Evolutionary conservation across 1,140 invertebrate species (phyloP), one percentile per base, ranked within the genome.

Genomic region (Calephelis nemesis): DNA sequence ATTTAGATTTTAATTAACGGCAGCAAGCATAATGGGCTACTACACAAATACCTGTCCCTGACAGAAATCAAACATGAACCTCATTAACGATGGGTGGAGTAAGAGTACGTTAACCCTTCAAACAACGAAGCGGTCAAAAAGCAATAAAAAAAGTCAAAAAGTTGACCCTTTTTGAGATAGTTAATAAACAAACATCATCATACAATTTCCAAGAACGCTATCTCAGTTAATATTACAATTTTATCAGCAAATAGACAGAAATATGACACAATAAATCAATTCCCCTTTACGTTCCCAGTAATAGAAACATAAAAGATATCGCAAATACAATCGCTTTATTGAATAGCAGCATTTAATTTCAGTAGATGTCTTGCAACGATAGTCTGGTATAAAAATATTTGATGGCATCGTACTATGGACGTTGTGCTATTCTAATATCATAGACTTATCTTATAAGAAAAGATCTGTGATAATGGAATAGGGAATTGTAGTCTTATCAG

Each of bases 241-340:
- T 52, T 52, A 52, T 52, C 50, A 52, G 50, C 50, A 15, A 54
- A 54, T 54, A 54, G 52, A 54, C 52, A 54, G 52, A 54, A 54
- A 54, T 54, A 54, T 54, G 13, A 54, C 19, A 54, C 52, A 54
- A 54, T 54, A 54, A 54, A 54, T 54, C 52, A 54, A 54, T 54
- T 54, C 52, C 52, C 52, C 52, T 54, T 52, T 19, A 30, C 52
- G 52, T 54, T 30, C 15, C 52, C 15, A 54, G 52, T 54, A 54
- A 54, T 54, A 54, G 52, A 54, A 54, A 54, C 52, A 30, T 54
- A 54, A 54, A 54, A 54, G 52, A 19, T 54, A 54, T 54, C 52
- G 19, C 52, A 54, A 54, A 54, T 54, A 54, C 52, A 54, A 54
- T 54, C 52, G 52, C 4, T 54, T 54, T 54, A 54, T 54, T 54